Percentiles rank a stretch among this genome's conserved stretches.
These are phyloP conservation scores for Thalassoma bifasciatum DNA, from an alignment of 2,113 vertebrate genomes.

Conservation along the genomic window DNA sequence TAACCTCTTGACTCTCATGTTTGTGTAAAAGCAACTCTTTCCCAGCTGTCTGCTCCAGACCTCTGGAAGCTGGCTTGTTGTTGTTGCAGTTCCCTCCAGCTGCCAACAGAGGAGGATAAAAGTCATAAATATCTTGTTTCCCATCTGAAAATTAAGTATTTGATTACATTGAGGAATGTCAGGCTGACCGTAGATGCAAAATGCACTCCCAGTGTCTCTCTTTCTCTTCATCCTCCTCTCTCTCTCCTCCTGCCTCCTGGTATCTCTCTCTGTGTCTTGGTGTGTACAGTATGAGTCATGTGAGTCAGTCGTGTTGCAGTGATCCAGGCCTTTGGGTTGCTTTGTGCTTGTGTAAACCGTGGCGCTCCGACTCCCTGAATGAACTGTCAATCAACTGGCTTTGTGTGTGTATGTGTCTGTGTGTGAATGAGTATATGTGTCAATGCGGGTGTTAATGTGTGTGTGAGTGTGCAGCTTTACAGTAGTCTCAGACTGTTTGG, in stretches of 20 bases:
- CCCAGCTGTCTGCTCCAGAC: too few species aligned
- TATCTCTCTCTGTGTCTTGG: conserved; percentile 12
- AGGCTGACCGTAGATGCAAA: not conserved
- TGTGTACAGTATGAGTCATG: conserved; percentile 73
- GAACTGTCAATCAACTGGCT: conserved; percentile 70
- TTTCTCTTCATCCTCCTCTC: conserved; percentile 17
- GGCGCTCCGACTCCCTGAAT: conserved; percentile 64
- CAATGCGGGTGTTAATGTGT: conserved; percentile 3
- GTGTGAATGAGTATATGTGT: conserved; percentile 14
- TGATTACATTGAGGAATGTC: conserved; percentile 13
- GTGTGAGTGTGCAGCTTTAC: conserved; percentile 12
- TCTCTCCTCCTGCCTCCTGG: not conserved
- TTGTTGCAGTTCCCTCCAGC: conserved; percentile 52
- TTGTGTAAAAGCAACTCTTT: not conserved
- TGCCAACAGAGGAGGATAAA: conserved; percentile 68
- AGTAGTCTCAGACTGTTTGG: conserved; percentile 11
- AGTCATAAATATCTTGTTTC: conserved; percentile 19
- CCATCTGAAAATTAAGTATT: conserved; percentile 7
- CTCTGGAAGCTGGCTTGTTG: not conserved
- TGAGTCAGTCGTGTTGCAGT: conserved; percentile 60
- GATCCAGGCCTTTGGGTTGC: conserved; percentile 68
- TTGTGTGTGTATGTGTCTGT: conserved; percentile 39
- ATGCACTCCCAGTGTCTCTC: not conserved
- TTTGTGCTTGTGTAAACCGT: conserved; percentile 80
- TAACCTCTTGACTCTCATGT: not conserved